Conservation (phyloP, 1,140 invertebrate genomes). For the Aphis craccivora region DNA sequence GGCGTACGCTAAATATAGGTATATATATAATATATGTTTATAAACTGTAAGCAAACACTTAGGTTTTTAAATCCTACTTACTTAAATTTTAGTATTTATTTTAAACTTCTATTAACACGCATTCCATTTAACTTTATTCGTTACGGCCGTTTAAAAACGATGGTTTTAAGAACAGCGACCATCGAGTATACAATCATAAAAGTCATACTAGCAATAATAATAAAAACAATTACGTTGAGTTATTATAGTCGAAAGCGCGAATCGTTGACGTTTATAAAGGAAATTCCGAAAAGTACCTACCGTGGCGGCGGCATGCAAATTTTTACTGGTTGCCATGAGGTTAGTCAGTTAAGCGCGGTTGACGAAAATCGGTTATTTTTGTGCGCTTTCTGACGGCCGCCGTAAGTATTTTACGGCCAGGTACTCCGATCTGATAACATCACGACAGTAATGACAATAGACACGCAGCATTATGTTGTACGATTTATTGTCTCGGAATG, state of each 20-base stretch:
- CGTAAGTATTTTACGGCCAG: background rate
- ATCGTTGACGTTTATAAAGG: background rate
- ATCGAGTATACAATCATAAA: background rate
- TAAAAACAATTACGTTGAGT: background rate
- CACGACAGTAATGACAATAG: slow-evolving; percentile 49
- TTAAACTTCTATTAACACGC: background rate
- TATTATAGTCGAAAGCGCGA: background rate
- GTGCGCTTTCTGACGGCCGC: background rate
- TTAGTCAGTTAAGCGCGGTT: slow-evolving; percentile 23
- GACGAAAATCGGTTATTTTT: slow-evolving; percentile 34
- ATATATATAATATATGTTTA: too few species aligned
- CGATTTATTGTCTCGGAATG: slow-evolving; percentile 32
- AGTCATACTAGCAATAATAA: background rate
- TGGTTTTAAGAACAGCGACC: background rate
- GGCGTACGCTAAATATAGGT: background rate
- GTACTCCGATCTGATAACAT: slow-evolving; percentile 16
- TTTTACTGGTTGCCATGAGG: slow-evolving; percentile 4
- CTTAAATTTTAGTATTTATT: background rate
- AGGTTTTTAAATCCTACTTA: too few species aligned
- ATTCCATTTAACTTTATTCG: background rate
- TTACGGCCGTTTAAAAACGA: background rate
- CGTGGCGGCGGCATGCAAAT: slow-evolving; percentile 18
- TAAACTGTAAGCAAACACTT: background rate
- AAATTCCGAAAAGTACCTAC: background rate
- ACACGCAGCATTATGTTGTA: slow-evolving; percentile 21